Conservation (phyloP, 2,888 invertebrate genomes). For the Drosophila pegasa region DNA sequence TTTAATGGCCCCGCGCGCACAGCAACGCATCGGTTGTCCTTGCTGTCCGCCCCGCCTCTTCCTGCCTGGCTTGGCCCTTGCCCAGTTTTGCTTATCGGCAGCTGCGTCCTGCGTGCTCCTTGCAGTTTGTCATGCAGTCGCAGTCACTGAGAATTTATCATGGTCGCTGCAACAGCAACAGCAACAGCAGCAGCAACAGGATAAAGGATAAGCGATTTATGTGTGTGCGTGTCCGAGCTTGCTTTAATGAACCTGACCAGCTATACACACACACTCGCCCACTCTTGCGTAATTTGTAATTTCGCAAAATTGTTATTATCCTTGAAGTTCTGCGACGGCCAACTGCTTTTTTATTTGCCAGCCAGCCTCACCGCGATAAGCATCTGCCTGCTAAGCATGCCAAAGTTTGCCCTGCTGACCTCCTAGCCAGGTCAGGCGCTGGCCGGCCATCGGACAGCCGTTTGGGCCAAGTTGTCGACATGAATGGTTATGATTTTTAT, state of each 20-base stretch:
- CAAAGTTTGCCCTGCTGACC: constrained; percentile 14
- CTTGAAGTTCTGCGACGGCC: constrained; percentile 40
- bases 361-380: constrained; percentile 47
- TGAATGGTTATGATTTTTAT: constrained; percentile 79
- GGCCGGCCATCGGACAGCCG: constrained; percentile 24
- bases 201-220: constrained; percentile 78
- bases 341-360: constrained; percentile 63
- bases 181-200: constrained; percentile 62
- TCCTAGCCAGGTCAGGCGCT: not conserved
- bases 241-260: constrained; percentile 69
- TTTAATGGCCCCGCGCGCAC: constrained; percentile 74
- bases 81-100: constrained; percentile 68
- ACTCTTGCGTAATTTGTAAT: constrained; percentile 69
- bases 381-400: constrained; percentile 43
- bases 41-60: constrained; percentile 10
- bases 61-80: constrained; percentile 8
- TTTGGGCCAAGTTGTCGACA: constrained; percentile 41
- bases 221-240: constrained; percentile 65
- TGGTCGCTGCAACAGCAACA: constrained; percentile 33
- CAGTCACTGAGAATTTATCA: constrained; percentile 82
- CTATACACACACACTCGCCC: constrained; percentile 2
- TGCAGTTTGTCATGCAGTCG: constrained; percentile 80
- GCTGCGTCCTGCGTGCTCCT: constrained; percentile 75
- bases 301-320: constrained; percentile 77
- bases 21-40: constrained; percentile 51